phyloP scores from a whole-genome alignment of 2,113 vertebrate species.

The Orientallactaga bullata region DNA sequence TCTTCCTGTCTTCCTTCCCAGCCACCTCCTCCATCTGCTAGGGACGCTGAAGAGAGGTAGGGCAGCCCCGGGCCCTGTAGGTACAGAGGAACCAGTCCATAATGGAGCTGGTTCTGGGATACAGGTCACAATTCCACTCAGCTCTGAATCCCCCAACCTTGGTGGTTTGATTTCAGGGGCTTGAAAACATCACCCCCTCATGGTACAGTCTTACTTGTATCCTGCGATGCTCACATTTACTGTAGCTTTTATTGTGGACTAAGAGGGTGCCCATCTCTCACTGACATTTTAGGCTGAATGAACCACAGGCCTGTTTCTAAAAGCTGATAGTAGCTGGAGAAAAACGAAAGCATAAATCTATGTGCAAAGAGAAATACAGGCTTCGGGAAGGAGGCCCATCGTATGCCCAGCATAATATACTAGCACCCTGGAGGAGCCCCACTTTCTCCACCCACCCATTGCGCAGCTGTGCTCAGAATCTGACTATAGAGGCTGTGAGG shows the following conservation, averaged over 20 bases:
- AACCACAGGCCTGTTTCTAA: not conserved
- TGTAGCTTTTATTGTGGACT: not conserved
- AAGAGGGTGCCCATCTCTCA: not conserved
- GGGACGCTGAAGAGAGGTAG: not conserved
- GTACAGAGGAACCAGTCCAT: not conserved
- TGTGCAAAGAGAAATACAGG: not conserved
- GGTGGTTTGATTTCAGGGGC: not conserved
- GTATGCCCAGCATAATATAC: not conserved
- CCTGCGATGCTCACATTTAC: not conserved
- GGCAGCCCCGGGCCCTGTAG: not conserved
- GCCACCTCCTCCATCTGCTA: not conserved
- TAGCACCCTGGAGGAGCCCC: not conserved
- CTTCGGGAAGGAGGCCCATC: not conserved
- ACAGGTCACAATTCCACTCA: not conserved
- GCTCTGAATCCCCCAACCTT: not conserved
- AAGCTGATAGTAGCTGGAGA: not conserved
- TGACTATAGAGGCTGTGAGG: not conserved
- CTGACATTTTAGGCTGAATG: not conserved
- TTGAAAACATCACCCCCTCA: not conserved
- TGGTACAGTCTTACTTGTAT: accelerated
- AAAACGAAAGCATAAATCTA: not conserved
- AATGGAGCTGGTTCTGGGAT: not conserved
- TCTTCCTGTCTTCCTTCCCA: not conserved
- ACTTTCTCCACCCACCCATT: not conserved
- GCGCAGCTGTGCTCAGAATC: not conserved